Base-by-base conservation (phyloP, 2,113 vertebrate genomes). In the Tympanuchus pallidicinctus region DNA sequence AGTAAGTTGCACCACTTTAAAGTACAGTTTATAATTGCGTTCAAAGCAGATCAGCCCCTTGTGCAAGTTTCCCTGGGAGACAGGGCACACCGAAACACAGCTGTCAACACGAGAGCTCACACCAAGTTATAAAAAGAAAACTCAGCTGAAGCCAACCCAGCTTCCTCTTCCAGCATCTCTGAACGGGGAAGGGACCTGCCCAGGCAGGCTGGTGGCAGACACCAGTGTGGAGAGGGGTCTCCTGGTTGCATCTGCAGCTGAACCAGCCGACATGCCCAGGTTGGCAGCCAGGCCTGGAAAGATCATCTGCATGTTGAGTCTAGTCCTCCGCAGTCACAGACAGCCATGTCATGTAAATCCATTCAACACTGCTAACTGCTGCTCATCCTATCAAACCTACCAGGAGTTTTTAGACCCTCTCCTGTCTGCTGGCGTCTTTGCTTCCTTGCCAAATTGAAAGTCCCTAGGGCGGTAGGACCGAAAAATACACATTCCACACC, bases 201-300 rank as follows among this genome's bases (percentile, higher is more conserved):
- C 70, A n/a, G 93, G 95, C 96, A 96, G 88, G 93, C 38, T 84
- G 83, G 77, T 89, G 74, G 83, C 83, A 96, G 86, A 89, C 88
- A 57, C 13, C 4, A 13, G 43, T 0, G 0, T 19, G 36, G 61
- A 94, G 83, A 93, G 89, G 81, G 86, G 84, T 96, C 93, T 96
- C 74, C 40, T 40, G 73, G 83, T 59, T 94, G 93, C 66, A 8
- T 61, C 83, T 9, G 14, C 69, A 86, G 81, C 86, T 6, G 1
- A 96, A 90, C 70, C 66, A 0, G 65, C 50, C n/a, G 80, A 92
- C 94, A 76, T 95, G 90, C 91, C 92, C 89, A 96, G 34, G 86
- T 84, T 96, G 95, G 96, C 94, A 96, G 88, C 61, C 52, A 88
- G 90, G 72, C 38, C 82, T 87, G 66, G 59, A 92, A 85, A 70